Percentiles rank a stretch among this genome's conserved stretches.
These are phyloP conservation scores for Chloromyia formosa DNA, from an alignment of 2,888 invertebrate species.

Conservation along the genomic window DNA sequence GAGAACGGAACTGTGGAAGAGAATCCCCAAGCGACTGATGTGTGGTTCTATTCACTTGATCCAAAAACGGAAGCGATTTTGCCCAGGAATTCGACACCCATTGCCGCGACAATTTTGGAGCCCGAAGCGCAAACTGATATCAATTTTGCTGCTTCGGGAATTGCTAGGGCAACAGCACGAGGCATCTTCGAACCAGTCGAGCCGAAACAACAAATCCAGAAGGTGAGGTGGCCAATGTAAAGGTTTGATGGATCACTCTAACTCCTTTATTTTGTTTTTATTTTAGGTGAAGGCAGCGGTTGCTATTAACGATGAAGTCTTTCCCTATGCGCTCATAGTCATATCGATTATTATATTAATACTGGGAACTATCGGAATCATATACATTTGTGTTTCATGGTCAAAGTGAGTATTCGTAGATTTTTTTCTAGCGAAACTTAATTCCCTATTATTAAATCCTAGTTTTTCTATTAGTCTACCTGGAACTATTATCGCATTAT, in stretches of 20 bases:
- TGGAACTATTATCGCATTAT: no score
- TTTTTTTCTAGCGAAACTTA: constrained; percentile 10
- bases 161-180: constrained; percentile 74
- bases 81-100: constrained; percentile 73
- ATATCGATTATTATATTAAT: constrained; percentile 90
- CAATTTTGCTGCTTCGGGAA: constrained; percentile 73
- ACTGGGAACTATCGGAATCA: constrained; percentile 85
- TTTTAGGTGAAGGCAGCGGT: constrained; percentile 66
- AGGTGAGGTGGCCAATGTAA: constrained; percentile 53
- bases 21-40: constrained; percentile 79
- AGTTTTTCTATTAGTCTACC: no score
- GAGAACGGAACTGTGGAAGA: constrained; percentile 77
- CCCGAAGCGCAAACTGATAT: constrained; percentile 72
- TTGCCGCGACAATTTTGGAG: constrained; percentile 74
- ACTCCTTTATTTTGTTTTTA: constrained; percentile 4
- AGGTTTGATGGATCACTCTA: neutral
- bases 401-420: constrained; percentile 73
- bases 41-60: constrained; percentile 88
- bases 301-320: constrained; percentile 73
- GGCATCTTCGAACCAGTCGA: constrained; percentile 69
- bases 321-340: constrained; percentile 88
- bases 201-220: constrained; percentile 61
- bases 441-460: no score
- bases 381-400: constrained; percentile 94
- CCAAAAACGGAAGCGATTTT: constrained; percentile 80